Evolutionary conservation across 2,797 vertebrate genomes (phyloP), one percentile per base, ranked within the genome.

Genomic region (Girardinus metallicus): DNA sequence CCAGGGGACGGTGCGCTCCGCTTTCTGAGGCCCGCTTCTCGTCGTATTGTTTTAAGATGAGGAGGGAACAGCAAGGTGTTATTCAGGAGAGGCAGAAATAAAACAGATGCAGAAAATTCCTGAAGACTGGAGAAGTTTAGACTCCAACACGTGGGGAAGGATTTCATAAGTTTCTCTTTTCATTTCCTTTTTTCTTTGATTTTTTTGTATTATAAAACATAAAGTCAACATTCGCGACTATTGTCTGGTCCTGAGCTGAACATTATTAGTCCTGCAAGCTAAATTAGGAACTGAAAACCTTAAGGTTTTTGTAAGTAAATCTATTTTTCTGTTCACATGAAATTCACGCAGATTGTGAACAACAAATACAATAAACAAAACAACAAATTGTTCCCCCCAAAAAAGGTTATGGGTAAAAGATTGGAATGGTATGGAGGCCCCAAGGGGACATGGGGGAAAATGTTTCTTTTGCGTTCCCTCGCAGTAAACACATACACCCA

Each of bases 31-130:
- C 64, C 73, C 76, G n/a, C 76, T 86, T 77, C 77, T 85, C 74
- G 74, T 91, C 75, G 79, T 92, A 84, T 93, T 90, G 87, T 92
- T 90, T 88, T 87, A 82, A 84, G 80, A 83, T 82, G 77, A 84
- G 83, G 75, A 85, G 77, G 75, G 83, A 85, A 78, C 79, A 73
- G 62, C 7, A 10, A 75, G 71, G 72, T 62, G 77, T 79, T 60
- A 85, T 89, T 88, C 79, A 88, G 81, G 72, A 78, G 81, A 76
- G 31, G 80, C 51, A 77, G 78, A 90, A 86, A 84, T 36, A 13
- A 81, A 88, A 76, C 85, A 90, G 87, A 92, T 92, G 91, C 83
- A 83, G 85, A 80, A 83, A 86, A 91, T 87, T 89, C 86, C 81
- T 88, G 73, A 36, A 73, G 80, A 78, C 80, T 79, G 60, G 81